A percentile compares a stretch with the other conserved stretches of the same genome.
phyloP scores from a whole-genome alignment of 2,113 vertebrate genomes.

The Pelmatolapia mariae region DNA sequence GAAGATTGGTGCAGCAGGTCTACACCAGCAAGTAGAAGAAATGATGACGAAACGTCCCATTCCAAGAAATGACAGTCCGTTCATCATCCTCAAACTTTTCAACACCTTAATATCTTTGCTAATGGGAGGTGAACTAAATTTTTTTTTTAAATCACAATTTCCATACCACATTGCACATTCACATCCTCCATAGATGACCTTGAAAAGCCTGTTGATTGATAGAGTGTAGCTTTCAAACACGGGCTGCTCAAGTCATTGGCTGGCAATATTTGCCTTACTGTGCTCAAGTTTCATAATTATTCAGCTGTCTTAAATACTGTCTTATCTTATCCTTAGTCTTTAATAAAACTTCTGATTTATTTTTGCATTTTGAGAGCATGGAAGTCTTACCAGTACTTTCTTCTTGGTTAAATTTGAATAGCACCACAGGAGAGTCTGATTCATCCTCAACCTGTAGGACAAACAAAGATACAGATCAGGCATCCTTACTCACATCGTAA shows the following conservation, averaged over 20 bases:
- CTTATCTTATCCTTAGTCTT: not conserved
- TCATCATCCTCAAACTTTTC: not conserved
- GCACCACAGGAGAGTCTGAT: constrained; percentile 86
- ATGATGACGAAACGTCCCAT: not conserved
- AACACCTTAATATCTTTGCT: not conserved
- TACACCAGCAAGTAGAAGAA: not conserved
- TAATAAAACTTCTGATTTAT: not conserved
- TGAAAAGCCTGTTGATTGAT: not conserved
- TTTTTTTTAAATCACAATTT: not conserved
- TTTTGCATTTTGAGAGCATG: not conserved
- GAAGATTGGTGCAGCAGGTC: not conserved
- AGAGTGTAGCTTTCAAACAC: not conserved
- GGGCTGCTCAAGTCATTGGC: not conserved
- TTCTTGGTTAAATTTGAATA: constrained; percentile 84
- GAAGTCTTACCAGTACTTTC: constrained; percentile 70
- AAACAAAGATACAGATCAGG: constrained; percentile 16
- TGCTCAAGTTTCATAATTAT: not conserved
- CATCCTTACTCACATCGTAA: not conserved
- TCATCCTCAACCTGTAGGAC: constrained; percentile 88
- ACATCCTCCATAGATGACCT: not conserved
- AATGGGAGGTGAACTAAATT: not conserved
- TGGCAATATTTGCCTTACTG: not conserved
- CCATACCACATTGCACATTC: not conserved
- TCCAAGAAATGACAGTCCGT: not conserved
- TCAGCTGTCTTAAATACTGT: not conserved